Evolutionary conservation across 2,797 vertebrate genomes (phyloP).

Genomic region (Spinus pinus): DNA sequence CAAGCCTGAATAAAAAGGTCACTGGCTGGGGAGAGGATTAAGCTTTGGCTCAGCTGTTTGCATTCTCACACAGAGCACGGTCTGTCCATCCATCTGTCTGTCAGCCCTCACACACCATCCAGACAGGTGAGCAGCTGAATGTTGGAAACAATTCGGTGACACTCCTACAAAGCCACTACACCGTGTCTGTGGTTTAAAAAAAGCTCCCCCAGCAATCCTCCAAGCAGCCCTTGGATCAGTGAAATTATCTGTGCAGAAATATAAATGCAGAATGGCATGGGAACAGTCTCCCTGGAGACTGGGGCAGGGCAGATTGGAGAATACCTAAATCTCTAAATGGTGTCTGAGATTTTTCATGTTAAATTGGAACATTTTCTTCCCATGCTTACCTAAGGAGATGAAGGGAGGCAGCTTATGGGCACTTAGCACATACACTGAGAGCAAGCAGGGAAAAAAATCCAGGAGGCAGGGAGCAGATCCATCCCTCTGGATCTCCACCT

Average conservation of each 20-base stretch:
- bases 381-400: neutral
- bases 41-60: slow-evolving; percentile 53
- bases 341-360: neutral
- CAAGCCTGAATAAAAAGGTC: slow-evolving; percentile 33
- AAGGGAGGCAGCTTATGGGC: neutral
- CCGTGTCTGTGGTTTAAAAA: neutral
- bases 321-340: neutral
- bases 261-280: neutral
- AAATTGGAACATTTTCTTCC: neutral
- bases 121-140: slow-evolving; percentile 4
- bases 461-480: neutral
- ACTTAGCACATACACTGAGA: neutral
- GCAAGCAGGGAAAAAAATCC: neutral
- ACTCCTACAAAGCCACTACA: neutral
- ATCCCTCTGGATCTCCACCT: neutral
- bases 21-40: neutral
- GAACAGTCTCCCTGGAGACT: slow-evolving; percentile 26
- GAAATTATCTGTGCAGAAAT: neutral
- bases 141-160: neutral
- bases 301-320: neutral
- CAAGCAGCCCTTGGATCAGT: neutral
- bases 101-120: neutral
- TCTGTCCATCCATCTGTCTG: neutral
- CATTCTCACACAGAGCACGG: slow-evolving; percentile 11
- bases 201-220: neutral